Evolutionary conservation across 2,888 invertebrate genomes (phyloP), one percentile per base, ranked within the genome.

Genomic region (Trichopria drosophilae): DNA sequence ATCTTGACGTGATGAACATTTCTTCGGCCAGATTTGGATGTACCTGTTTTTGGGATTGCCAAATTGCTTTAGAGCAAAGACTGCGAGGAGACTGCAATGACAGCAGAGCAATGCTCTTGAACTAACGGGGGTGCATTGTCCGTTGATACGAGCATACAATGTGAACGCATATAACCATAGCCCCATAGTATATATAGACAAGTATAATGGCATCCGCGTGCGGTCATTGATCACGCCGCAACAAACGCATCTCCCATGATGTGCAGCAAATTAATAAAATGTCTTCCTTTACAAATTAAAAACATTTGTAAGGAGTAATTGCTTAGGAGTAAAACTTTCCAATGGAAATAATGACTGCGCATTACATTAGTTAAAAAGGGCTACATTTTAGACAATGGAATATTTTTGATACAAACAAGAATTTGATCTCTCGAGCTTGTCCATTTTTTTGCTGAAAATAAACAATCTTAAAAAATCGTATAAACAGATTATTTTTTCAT

Each of bases 261-360:
- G 49, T 49, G 51, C 54, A 55, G 37, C 28, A 55, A 53, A 55
- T 53, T 51, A 55, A 59, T 60, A 51, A 58, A 60, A 57, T 55
- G 55, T 61, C 56, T 59, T 61, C 60, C 51, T 62, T 61, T 64
- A 64, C 60, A 62, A 66, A 67, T 67, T 66, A 66, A 67, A 66
- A 59, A 55, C 56, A 57, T 58, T 65, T 54, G 37, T 53, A 55
- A 59, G 64, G 63, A 66, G 51, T 63, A 60, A 66, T 64, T 39
- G 47, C 49, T 28, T n/a, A n/a, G n/a, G n/a, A n/a, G n/a, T n/a
- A n/a, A n/a, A n/a, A n/a, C n/a, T 22, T 28, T 40, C 16, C 13
- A 40, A 40, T 41, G 19, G 7, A 28, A 28, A 24, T 15, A 41
- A 28, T 18, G 40, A 40, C 16, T 29, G 19, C 18, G 16, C 20